Conservation (phyloP, 2,888 invertebrate genomes). For the Ophion ventricosus region DNA sequence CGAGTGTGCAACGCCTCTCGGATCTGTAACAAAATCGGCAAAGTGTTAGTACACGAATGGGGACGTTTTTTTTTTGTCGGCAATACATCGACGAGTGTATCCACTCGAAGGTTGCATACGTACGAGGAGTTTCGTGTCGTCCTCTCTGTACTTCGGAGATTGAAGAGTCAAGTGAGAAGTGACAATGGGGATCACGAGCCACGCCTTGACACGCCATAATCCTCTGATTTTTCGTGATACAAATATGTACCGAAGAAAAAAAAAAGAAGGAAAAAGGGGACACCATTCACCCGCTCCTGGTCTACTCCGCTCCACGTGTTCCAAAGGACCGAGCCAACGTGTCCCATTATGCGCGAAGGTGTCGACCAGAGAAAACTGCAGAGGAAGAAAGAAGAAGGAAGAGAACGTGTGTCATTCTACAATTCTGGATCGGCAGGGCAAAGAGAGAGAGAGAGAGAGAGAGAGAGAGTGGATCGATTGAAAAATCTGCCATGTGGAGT, state of each 20-base stretch:
- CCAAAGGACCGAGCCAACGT: conserved; percentile 38
- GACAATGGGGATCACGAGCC: conserved; percentile 75
- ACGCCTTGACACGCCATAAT: conserved; percentile 79
- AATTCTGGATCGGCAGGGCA: not conserved
- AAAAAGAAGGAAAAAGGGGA: conserved; percentile 24
- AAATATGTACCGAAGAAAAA: conserved; percentile 63
- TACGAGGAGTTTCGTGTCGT: not conserved
- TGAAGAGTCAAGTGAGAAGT: conserved; percentile 67
- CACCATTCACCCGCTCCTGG: not conserved
- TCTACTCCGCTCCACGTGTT: conserved; percentile 40
- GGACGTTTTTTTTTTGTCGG: not conserved
- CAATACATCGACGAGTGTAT: not conserved
- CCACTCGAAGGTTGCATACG: conserved; percentile 13
- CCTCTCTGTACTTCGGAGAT: conserved; percentile 22
- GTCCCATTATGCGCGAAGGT: conserved; percentile 43
- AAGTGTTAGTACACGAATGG: not conserved
- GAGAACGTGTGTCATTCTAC: conserved; percentile 46
- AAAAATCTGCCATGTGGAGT: conserved; percentile 68
- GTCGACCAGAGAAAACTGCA: conserved; percentile 10
- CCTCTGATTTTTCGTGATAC: conserved; percentile 71
- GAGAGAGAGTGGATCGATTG: conserved; percentile 29
- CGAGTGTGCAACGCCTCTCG: not conserved
- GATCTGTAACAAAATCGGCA: conserved; percentile 1
- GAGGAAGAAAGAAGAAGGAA: conserved; percentile 24
- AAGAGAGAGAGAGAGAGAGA: conserved; percentile 1